Evolutionary conservation across 2,113 vertebrate species (phyloP).

Genomic region (Hirundichthys speculiger): DNA sequence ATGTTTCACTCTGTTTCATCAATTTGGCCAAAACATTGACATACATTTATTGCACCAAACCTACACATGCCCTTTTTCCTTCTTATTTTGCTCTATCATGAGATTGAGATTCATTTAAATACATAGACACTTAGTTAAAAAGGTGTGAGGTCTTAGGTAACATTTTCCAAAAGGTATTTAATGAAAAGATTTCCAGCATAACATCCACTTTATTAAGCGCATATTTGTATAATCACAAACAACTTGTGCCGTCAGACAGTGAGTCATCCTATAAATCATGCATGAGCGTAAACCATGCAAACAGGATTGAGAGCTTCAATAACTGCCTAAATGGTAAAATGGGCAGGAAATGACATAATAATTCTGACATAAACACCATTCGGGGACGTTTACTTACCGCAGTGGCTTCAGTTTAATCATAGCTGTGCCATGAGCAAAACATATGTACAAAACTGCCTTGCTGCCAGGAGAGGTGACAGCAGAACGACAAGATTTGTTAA

Average conservation of each 20-base stretch:
- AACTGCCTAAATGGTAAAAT: conserved; percentile 49
- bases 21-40: too few relatives aligned
- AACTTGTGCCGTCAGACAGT: conserved; percentile 43
- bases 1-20: neutral
- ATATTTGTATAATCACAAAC: conserved; percentile 39
- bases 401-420: conserved; percentile 26
- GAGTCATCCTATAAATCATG: conserved; percentile 60
- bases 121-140: neutral
- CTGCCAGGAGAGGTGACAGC: conserved; percentile 44
- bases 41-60: too few relatives aligned
- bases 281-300: conserved; percentile 54
- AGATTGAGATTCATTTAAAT: neutral
- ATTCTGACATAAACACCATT: conserved; percentile 43
- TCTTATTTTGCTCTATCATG: neutral
- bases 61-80: too few relatives aligned
- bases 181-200: neutral
- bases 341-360: conserved; percentile 47
- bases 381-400: conserved; percentile 18
- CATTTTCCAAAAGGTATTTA: conserved; percentile 19
- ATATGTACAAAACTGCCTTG: conserved; percentile 16
- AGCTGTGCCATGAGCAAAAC: conserved; percentile 19
- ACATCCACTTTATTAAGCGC: conserved; percentile 42
- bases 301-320: conserved; percentile 42
- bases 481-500: conserved; percentile 54
- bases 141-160: neutral